Base-by-base conservation (phyloP, 1,140 invertebrate genomes). In the Portunus trituberculatus region DNA sequence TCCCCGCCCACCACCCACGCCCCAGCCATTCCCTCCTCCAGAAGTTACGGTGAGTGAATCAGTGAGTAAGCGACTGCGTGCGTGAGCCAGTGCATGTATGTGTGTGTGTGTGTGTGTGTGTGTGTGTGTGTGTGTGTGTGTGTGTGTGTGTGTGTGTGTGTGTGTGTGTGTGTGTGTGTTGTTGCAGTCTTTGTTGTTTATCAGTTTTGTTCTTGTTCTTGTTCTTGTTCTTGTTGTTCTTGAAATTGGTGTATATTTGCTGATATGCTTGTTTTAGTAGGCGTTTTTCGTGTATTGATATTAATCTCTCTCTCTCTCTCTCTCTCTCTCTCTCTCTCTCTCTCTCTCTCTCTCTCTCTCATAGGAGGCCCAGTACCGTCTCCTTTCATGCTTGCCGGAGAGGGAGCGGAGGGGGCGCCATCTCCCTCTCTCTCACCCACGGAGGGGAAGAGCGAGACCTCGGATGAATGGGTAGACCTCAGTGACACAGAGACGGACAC, bases 391-490 rank as follows among this genome's bases (percentile, higher is more conserved):
- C 4, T 91, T 20, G 52, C 39, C 29, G 59, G 90, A 3, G 90
- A 45, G 76, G 92, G 46, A 32, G 48, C n/a, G 0, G 91, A 88
- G 86, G 32, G 93, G 31, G 89, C 96, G 25, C 95, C 93, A 48
- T 96, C 96, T 28, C 93, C 96, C 20, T 96, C 96, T 10, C 95
- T 95, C 29, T 90, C 96, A 14, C 96, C 96, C 29, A 95, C 95
- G 6, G 96, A 96, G 86, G 91, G 96, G 7, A 95, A 95, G 45
- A 96, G 96, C 90, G 96, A 96, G 91, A 96, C 96, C 31, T 96
- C 96, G 12, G 96, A 96, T 86, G 96, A 96, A 91, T 96, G 96
- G 96, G 93, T 96, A 48, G 96, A 96, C 86, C 91, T 96, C 59
- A 96, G 96, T 82, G 96, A 96, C 88, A 93, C 95, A 0, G 96